Evolutionary conservation across 2,113 vertebrate species (phyloP), one percentile per base, ranked within the genome.

Genomic region (Corythornis vintsioides): DNA sequence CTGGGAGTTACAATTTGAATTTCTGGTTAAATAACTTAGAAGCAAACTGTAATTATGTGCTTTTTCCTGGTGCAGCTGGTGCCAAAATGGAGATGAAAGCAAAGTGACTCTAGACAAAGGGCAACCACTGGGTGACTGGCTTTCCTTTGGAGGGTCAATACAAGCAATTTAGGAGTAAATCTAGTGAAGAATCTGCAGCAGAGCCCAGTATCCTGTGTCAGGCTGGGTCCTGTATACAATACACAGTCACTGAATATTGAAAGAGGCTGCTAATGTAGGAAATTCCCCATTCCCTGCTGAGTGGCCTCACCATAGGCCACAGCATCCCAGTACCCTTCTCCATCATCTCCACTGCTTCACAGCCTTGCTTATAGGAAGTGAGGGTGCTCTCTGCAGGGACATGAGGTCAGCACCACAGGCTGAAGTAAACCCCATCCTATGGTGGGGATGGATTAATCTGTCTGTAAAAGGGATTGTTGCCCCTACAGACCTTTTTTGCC

Each of bases 321-420:
- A 52, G 26, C 5, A 33, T 20, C 56, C 33, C 71, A 47, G 18
- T 15, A 45, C 25, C 21, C 26, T 52, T 15, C 55, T 78, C 22
- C 61, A 31, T 45, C 52, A 22, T 3, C 70, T 74, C 53, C 33
- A 10, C 21, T 15, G 7, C 29, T 64, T 72, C 29, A 4, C 2
- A 31, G 31, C 0, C 2, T 3, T 53, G 10, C n/a, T 42, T 24
- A 3, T 24, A 11, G 29, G 56, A 61, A 28, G 12, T 7, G 24
- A 73, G 13, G 5, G 1, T 24, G 17, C 0, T 0, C 5, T 80
- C 31, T 53, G 56, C 67, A 33, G 13, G 29, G 35, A 65, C 5
- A n/a, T 33, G 26, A 28, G 20, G 6, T 28, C 0, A 0, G n/a
- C 28, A 43, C 13, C 45, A n/a, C 17, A 22, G 40, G 15, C 12